These are phyloP conservation scores for Petromus typicus DNA, from an alignment of 2,113 vertebrate genomes.

Conservation along the genomic window DNA sequence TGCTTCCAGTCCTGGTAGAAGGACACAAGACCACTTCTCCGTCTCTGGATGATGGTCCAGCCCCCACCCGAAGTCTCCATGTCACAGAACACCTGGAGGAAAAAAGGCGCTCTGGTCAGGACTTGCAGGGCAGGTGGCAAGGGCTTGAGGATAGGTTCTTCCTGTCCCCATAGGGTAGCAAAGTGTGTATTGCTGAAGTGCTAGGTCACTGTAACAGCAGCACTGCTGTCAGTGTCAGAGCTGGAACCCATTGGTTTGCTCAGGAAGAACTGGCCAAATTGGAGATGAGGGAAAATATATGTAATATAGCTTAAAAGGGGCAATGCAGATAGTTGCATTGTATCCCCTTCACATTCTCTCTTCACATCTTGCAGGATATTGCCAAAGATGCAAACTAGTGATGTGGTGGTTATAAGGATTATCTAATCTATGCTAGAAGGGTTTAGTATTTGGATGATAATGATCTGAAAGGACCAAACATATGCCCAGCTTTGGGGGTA, in stretches of 20 bases:
- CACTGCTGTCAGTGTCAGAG: no score
- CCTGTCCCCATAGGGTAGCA: no score
- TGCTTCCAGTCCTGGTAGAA: conserved; percentile 97
- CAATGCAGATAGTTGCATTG: background rate
- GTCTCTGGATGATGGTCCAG: conserved; percentile 97
- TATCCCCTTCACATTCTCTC: background rate
- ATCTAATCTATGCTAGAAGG: background rate
- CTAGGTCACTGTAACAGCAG: accelerated
- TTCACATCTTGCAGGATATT: background rate
- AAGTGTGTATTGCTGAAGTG: accelerated
- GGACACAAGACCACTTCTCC: conserved; percentile 94
- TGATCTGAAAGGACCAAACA: background rate
- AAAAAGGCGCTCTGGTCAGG: background rate
- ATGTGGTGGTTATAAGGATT: background rate
- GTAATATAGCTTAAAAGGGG: background rate
- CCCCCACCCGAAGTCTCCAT: conserved; percentile 96
- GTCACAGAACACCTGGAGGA: conserved; percentile 94
- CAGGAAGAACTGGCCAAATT: background rate
- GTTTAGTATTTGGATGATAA: background rate
- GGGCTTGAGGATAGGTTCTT: background rate
- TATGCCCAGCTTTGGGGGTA: background rate
- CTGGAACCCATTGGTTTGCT: background rate
- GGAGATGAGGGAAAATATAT: background rate
- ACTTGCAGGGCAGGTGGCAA: background rate
- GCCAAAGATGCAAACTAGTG: background rate